Evolutionary conservation across 2,113 vertebrate genomes (phyloP).

Genomic region (Oreotrochilus melanogaster): DNA sequence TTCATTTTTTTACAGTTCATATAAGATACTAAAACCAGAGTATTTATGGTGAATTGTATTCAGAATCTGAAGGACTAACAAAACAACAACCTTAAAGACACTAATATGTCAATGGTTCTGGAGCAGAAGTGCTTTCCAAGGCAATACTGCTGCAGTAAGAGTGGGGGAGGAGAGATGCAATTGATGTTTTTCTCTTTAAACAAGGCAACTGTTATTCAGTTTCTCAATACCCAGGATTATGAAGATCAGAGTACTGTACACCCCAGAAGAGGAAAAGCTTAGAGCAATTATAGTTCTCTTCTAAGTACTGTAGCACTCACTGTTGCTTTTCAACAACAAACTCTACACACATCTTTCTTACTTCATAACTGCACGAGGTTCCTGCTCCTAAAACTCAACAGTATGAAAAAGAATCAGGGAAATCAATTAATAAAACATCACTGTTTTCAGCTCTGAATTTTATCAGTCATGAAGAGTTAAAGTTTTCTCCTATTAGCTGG

Average conservation of each 20-base stretch:
- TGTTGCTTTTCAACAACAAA: conserved; percentile 67
- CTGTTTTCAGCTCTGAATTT: not conserved
- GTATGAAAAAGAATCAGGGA: not conserved
- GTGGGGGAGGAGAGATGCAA: conserved; percentile 60
- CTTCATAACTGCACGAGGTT: not conserved
- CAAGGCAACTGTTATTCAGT: conserved; percentile 63
- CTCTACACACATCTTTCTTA: conserved; percentile 32
- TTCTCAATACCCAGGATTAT: conserved; percentile 68
- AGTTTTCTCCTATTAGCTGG: conserved; percentile 10
- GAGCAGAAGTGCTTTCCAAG: conserved; percentile 22
- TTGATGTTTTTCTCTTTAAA: conserved; percentile 66
- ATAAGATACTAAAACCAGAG: not conserved
- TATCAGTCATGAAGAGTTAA: not conserved
- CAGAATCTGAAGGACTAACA: not conserved
- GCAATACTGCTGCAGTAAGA: conserved; percentile 21
- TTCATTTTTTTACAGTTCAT: not conserved
- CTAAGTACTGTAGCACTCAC: conserved; percentile 49
- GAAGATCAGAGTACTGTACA: conserved; percentile 68
- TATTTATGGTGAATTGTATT: not conserved
- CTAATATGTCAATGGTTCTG: not conserved
- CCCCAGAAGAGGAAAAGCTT: conserved; percentile 66
- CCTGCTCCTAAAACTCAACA: conserved; percentile 12
- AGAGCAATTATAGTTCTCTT: conserved; percentile 73
- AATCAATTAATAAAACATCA: not conserved
- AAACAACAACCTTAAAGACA: not conserved